Conservation (phyloP, 1,140 invertebrate species). For the Rhyzopertha dominica region DNA sequence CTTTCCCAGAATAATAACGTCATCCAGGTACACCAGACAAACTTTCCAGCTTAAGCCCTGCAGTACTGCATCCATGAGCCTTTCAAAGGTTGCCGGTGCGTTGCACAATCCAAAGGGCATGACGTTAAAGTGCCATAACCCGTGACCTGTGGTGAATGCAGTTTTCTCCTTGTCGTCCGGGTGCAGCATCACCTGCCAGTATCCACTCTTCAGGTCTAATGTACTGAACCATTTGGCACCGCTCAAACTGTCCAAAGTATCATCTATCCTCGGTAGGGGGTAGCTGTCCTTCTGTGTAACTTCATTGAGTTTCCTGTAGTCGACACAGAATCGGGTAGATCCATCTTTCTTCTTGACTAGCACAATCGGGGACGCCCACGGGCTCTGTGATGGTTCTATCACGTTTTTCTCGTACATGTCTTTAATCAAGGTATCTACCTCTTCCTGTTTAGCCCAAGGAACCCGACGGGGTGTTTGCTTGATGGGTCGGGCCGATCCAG, state of each 20-base stretch:
- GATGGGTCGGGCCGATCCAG: background rate
- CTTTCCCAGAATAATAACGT: slow-evolving; percentile 1
- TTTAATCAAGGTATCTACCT: slow-evolving; percentile 8
- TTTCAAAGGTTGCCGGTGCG: slow-evolving; percentile 10
- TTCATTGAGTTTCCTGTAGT: slow-evolving; percentile 46
- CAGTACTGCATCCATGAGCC: slow-evolving; percentile 13
- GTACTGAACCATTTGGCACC: background rate
- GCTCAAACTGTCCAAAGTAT: slow-evolving; percentile 38
- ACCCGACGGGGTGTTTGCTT: slow-evolving; percentile 8
- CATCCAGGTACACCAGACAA: slow-evolving; percentile 5
- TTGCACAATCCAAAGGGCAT: slow-evolving; percentile 41
- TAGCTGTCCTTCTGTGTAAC: slow-evolving; percentile 42
- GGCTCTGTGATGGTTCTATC: slow-evolving; percentile 17
- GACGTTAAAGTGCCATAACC: no score
- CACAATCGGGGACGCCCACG: slow-evolving; percentile 11
- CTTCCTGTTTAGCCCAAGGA: slow-evolving; percentile 8
- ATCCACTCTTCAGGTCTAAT: slow-evolving; percentile 29
- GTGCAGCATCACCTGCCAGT: slow-evolving; percentile 3
- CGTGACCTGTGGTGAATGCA: slow-evolving; percentile 17
- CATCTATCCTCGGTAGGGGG: slow-evolving; percentile 47
- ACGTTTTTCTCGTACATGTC: slow-evolving; percentile 11
- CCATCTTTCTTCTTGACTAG: slow-evolving; percentile 5
- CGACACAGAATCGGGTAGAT: slow-evolving; percentile 15
- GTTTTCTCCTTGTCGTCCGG: slow-evolving; percentile 13
- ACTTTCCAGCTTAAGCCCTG: background rate